Evolutionary conservation across 1,140 invertebrate species (phyloP).

Genomic region (Penaeus indicus): DNA sequence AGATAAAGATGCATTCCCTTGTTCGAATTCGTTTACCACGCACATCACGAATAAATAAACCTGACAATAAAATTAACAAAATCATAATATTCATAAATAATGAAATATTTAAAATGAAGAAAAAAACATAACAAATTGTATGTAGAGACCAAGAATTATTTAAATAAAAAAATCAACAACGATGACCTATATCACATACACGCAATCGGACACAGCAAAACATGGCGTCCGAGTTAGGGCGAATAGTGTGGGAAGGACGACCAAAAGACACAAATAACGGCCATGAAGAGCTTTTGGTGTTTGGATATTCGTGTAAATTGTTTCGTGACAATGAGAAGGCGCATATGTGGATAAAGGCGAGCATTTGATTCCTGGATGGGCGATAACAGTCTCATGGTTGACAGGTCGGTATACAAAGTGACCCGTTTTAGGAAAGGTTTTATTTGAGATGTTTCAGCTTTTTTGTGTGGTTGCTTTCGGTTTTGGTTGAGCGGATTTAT

Average conservation of each 20-base stretch:
- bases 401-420: conserved; percentile 83
- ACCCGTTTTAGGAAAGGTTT: conserved; percentile 66
- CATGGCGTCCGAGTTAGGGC: conserved; percentile 54
- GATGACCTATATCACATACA: no score
- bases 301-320: conserved; percentile 97
- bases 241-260: conserved; percentile 30
- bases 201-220: not conserved
- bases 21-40: no score
- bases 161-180: no score
- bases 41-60: no score
- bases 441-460: not conserved
- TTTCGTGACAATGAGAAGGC: conserved; percentile 97
- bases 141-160: no score
- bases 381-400: conserved; percentile 92
- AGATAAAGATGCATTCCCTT: no score
- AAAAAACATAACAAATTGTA: no score
- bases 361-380: conserved; percentile 99
- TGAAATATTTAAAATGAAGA: no score
- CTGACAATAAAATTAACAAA: no score
- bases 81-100: no score
- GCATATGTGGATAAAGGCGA: conserved; percentile 90
- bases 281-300: conserved; percentile 88
- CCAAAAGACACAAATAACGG: conserved; percentile 67
- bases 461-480: no score
- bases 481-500: no score